phyloP scores from a whole-genome alignment of 1,140 invertebrate genomes.

The Drosophila bipectinata region DNA sequence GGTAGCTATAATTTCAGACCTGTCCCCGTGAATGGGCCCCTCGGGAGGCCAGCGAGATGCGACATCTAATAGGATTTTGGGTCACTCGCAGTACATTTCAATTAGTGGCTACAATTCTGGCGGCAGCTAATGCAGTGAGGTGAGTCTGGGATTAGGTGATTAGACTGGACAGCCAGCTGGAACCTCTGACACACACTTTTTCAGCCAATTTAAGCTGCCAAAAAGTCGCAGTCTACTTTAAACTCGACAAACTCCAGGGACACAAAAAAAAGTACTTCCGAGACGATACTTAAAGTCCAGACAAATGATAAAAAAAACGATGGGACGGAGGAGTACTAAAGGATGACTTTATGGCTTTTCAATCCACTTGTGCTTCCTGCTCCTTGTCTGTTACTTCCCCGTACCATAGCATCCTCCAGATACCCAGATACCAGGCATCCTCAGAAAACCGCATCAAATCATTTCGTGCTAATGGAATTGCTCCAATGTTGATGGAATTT shows the following conservation, averaged over 20 bases:
- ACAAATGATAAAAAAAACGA: slow-evolving; percentile 7
- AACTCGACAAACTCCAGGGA: slow-evolving; percentile 5
- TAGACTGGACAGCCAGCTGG: slow-evolving; percentile 6
- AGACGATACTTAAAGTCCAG: slow-evolving; percentile 17
- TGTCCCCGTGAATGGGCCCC: slow-evolving; percentile 33
- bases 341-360: slow-evolving; percentile 72
- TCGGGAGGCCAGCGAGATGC: slow-evolving; percentile 28
- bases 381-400: slow-evolving; percentile 15
- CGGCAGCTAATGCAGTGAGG: slow-evolving; percentile 9
- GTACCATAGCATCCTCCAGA: too few species aligned
- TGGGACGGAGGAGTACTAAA: slow-evolving; percentile 5
- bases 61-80: slow-evolving; percentile 66
- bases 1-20: slow-evolving; percentile 9
- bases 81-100: slow-evolving; percentile 66
- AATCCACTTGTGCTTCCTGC: slow-evolving; percentile 51
- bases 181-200: neutral
- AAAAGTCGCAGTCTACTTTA: slow-evolving; percentile 8
- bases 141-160: slow-evolving; percentile 21
- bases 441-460: slow-evolving; percentile 69
- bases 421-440: slow-evolving; percentile 50
- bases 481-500: slow-evolving; percentile 74
- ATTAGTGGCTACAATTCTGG: slow-evolving; percentile 53
- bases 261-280: slow-evolving; percentile 10
- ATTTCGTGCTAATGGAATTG: slow-evolving; percentile 80
- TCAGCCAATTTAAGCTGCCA: slow-evolving; percentile 11